Base-by-base conservation (phyloP, 2,113 vertebrate species). In the Daubentonia madagascariensis region DNA sequence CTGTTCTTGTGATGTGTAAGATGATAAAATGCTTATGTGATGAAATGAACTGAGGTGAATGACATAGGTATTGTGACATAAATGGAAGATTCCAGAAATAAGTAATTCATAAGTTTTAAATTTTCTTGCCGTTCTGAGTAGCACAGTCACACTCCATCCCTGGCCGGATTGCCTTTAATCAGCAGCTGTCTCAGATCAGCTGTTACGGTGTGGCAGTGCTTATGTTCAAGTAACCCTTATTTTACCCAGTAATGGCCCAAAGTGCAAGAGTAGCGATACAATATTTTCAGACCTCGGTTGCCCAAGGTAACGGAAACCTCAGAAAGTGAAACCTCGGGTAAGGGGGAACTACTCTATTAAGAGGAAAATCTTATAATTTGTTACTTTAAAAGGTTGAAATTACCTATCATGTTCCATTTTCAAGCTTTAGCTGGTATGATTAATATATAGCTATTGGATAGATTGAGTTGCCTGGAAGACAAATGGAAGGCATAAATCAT, bases 371-470 rank as follows among this genome's bases (percentile, higher is more conserved):
- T 43, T 85, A 28, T 28, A 79, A 48, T 61, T 85, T 84, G 18
- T 79, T 94, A 50, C 80, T 94, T 73, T 37, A 80, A 76, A 72
- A 78, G 18, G 61, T 30, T 80, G 68, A 86, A 91, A 93, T 85
- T 91, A 50, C 7, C 61, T 16, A 70, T 16, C 43, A 45, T 8
- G 4, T 45, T 78, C 73, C 45, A 59, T n/a, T 89, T 89, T 79
- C 48, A 86, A 89, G 57, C 92, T 83, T 84, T 86, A 84, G 50
- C 25, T 35, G 30, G 23, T 63, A 85, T 81, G 92, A 57, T 57
- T 57, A 57, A 57, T 57, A 72, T n/a, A 40, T 5, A 57, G 67
- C 45, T 73, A 67, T 7, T 86, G 40, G 43, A 50, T 43, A 80
- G 81, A 89, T 45, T 91, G 67, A 85, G 54, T 54, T 89, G 70